These are phyloP conservation scores for Sympetrum striolatum DNA, from an alignment of 2,888 invertebrate genomes.

Conservation along the genomic window DNA sequence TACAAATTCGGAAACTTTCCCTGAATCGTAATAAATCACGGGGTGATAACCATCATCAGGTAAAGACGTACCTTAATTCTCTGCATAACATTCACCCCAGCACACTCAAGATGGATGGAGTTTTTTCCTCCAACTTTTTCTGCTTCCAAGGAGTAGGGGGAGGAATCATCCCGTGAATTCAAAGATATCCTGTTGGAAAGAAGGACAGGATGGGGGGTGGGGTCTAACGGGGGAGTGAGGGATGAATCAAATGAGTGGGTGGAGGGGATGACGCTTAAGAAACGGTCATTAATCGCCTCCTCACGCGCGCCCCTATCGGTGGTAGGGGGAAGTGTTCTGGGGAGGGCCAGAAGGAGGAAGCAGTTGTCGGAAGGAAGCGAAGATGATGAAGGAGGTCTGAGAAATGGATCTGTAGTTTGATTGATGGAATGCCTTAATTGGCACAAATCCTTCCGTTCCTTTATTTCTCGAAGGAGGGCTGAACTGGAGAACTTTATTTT, in stretches of 20 bases:
- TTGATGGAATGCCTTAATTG: slow-evolving; percentile 29
- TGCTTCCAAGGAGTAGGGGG: neutral
- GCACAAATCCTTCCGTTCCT: slow-evolving; percentile 5
- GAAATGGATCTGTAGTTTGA: slow-evolving; percentile 31
- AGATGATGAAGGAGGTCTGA: neutral
- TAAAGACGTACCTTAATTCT: neutral
- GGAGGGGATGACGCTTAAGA: neutral
- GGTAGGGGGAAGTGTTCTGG: neutral
- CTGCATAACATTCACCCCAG: neutral
- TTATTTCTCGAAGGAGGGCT: neutral
- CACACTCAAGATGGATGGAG: neutral
- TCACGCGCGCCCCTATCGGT: neutral
- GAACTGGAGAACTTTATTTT: neutral
- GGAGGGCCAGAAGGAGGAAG: neutral
- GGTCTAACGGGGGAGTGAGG: neutral
- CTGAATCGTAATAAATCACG: too few relatives aligned
- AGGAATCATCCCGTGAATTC: neutral
- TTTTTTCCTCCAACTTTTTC: neutral
- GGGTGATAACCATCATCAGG: too few relatives aligned
- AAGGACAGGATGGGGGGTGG: neutral
- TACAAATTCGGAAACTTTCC: neutral
- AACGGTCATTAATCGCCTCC: slow-evolving; percentile 9
- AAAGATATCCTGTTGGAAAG: neutral
- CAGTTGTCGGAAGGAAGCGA: neutral
- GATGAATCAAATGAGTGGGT: neutral